Base-by-base conservation (phyloP, 2,113 vertebrate genomes). In the Pluvialis apricaria region DNA sequence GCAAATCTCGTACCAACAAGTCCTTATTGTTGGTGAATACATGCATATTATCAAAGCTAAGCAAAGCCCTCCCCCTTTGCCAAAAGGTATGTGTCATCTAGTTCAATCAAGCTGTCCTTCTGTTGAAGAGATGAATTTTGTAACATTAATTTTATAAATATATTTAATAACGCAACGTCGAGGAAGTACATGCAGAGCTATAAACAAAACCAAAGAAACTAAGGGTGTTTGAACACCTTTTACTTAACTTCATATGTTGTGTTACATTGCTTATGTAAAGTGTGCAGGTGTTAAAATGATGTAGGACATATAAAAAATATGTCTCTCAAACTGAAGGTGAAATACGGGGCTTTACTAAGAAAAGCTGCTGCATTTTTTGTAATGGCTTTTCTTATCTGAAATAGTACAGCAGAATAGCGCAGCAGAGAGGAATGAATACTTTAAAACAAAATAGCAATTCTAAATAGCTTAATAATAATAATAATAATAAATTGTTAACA, bases 371-470 rank as follows among this genome's bases (percentile, higher is more conserved):
- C n/a, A 38, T 28, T 95, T 97, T 82, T 87, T 86, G 32, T 73
- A 88, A 93, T 70, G 45, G 21, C 38, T 96, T 65, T 94, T 76
- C 90, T 94, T 97, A 71, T 92, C 90, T 94, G 52, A 92, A 97
- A 91, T 66, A 95, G n/a, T 71, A 86, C 55, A 77, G 52, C 8
- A 66, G 51, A 54, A 49, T 31, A 88, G n/a, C 11, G 13, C 17
- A 29, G 31, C 69, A 91, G n/a, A 88, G 9, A 88, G 29, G 15
- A 57, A 88, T 54, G 15, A 87, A 36, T 32, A 49, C 21, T 62
- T 73, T 64, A 72, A 79, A 47, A 57, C 24, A 68, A 81, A 90
- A 57, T 4, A 78, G 6, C 22, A 60, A 77, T 75, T 80, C 36
- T 47, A 85, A 96, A 78, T 32, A 86, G 11, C 16, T 84, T 90